These are phyloP conservation scores for Aricia agestis DNA, from an alignment of 1,140 invertebrate genomes.

Conservation along the genomic window DNA sequence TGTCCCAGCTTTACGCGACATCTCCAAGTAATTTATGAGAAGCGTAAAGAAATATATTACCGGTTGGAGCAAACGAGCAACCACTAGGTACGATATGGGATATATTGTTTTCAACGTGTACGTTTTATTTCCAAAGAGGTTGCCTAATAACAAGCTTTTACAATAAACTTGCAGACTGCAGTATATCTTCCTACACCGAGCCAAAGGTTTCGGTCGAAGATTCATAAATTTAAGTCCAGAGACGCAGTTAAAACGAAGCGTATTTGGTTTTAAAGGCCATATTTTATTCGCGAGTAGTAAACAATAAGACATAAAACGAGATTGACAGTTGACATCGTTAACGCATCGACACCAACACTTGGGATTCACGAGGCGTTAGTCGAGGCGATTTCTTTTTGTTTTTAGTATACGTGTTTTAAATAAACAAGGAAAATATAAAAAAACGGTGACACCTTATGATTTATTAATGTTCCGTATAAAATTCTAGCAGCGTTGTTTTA, in stretches of 20 bases:
- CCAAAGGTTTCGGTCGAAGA: neutral
- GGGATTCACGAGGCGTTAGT: neutral
- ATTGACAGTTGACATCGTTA: neutral
- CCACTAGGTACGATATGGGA: neutral
- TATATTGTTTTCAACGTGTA: neutral
- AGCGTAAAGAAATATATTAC: neutral
- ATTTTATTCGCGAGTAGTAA: neutral
- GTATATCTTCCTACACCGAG: neutral
- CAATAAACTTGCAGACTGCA: neutral
- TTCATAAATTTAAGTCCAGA: neutral
- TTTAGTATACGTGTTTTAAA: constrained; percentile 13
- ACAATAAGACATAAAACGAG: neutral
- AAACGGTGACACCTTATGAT: constrained; percentile 9
- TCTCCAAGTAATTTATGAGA: neutral
- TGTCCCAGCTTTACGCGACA: neutral
- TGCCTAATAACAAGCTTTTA: neutral
- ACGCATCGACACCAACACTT: neutral
- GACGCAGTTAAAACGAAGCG: neutral
- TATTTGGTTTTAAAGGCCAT: neutral
- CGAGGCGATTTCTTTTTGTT: constrained; percentile 1
- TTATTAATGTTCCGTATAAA: constrained; percentile 11
- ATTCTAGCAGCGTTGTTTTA: constrained; percentile 53
- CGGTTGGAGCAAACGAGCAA: neutral
- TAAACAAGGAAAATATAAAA: constrained; percentile 12
- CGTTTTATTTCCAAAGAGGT: neutral